Evolutionary conservation across 2,888 invertebrate genomes (phyloP).

Genomic region (Cephalotes varians): DNA sequence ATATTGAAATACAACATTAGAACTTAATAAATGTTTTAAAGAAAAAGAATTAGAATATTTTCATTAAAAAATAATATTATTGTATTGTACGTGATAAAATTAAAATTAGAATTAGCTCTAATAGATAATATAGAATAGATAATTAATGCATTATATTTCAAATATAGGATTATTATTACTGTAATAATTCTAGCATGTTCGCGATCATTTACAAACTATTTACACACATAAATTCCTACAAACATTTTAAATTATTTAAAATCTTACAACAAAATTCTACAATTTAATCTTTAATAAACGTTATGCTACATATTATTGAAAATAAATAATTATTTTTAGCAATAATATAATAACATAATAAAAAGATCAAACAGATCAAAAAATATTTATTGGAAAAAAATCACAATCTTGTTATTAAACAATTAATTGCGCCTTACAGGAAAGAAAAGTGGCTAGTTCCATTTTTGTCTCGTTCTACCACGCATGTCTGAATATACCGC

Average conservation of each 20-base stretch:
- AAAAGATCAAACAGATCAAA: not conserved
- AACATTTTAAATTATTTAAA: not conserved
- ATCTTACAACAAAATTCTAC: too few relatives aligned
- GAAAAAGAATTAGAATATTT: not conserved
- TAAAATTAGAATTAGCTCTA: not conserved
- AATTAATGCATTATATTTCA: not conserved
- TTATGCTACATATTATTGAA: not conserved
- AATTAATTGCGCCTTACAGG: not conserved
- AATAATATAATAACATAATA: not conserved
- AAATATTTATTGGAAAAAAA: not conserved
- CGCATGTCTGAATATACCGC: not conserved
- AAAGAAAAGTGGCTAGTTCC: not conserved
- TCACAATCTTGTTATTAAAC: not conserved
- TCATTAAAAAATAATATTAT: not conserved
- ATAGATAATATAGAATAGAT: not conserved
- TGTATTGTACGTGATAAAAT: not conserved
- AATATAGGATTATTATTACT: not conserved
- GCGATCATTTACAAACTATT: not conserved
- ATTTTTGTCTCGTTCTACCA: not conserved
- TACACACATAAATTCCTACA: not conserved
- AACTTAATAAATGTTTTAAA: not conserved
- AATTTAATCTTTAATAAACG: not conserved
- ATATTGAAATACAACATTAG: not conserved
- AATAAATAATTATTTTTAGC: not conserved
- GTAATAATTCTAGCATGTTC: not conserved